Base-by-base conservation (phyloP, 2,113 vertebrate species). In the Euleptes europaea region DNA sequence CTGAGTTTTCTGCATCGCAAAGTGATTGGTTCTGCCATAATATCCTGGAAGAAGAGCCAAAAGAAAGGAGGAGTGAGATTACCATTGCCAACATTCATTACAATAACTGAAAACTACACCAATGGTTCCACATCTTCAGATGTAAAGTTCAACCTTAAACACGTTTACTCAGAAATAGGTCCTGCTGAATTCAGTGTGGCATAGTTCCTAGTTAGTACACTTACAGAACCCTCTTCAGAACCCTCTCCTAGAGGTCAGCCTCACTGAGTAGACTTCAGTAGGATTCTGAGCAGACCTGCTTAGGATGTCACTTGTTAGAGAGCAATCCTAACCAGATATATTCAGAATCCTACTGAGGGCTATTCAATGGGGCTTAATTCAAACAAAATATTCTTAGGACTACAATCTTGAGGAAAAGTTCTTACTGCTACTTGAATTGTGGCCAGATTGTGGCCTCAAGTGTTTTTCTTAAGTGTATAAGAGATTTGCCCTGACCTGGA, bases 1-100 rank as follows among this genome's bases (percentile, higher is more conserved):
- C 98, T 99, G 86, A 99, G 95, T 91, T 99, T 99, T 94, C 98
- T 97, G 94, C 98, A 99, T 7, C 97, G 96, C 90, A 99, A 95
- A 0, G 97, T 96, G 92, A 97, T 94, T 3, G 98, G 96, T 74
- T 95, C 95, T 6, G 94, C 92, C 87, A 96, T 90, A 87, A 97
- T 94, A 92, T 97, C 98, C 98, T 98, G 92, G 38, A 73, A 85
- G 14, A 65, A 80, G 23, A 73, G n/a, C 23, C 14, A 80, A 65
- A 79, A 79, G 10, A 65, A n/a, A 54, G 35, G 17, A 21, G 19
- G 31, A 38, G 0, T 65, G 49, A 73, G 3, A 57, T 31, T 51
- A 9, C 23, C 35, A 38, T 12, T 35, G 15, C 69, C n/a, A 63
- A 57, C 66, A 70, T 51, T 70, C 31, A 54, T 54, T 71, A 57